Percentiles rank a stretch among this genome's conserved stretches.
Evolutionary conservation across 2,888 invertebrate species (phyloP).

Genomic region (Caenorhabditis uteleia): DNA sequence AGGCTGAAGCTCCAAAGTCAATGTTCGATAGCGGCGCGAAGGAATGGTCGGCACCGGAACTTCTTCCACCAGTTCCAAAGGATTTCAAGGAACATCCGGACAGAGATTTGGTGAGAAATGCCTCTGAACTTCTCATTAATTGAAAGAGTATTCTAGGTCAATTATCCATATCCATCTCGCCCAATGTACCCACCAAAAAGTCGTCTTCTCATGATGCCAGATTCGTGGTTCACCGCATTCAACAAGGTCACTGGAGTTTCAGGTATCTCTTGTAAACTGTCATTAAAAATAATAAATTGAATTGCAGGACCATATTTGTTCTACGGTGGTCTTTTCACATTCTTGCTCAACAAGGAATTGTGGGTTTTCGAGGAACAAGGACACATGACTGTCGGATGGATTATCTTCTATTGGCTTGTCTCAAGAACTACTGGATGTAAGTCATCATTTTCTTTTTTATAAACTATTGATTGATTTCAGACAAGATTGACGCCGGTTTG

Average conservation of each 20-base stretch:
- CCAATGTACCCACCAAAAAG: conserved; percentile 79
- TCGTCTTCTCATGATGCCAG: conserved; percentile 87
- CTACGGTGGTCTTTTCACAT: conserved; percentile 81
- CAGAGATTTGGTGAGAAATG: conserved; percentile 75
- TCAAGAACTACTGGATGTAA: conserved; percentile 61
- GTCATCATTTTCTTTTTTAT: conserved; percentile 4
- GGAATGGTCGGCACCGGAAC: conserved; percentile 60
- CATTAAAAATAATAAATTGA: conserved; percentile 57
- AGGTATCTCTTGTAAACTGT: conserved; percentile 71
- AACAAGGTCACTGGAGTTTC: conserved; percentile 88
- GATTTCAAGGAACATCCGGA: conserved; percentile 74
- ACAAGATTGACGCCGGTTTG: conserved; percentile 56
- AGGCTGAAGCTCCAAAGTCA: conserved; percentile 56
- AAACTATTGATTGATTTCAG: conserved; percentile 28
- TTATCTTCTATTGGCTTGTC: conserved; percentile 62
- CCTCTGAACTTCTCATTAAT: background rate
- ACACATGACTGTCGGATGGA: conserved; percentile 63
- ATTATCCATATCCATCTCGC: conserved; percentile 80
- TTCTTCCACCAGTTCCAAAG: conserved; percentile 63
- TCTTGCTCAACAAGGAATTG: conserved; percentile 89
- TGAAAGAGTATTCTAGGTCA: conserved; percentile 70
- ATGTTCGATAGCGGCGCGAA: conserved; percentile 66
- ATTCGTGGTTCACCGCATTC: conserved; percentile 92
- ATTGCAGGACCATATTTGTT: conserved; percentile 89
- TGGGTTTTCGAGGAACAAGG: conserved; percentile 89